Evolutionary conservation across 2,888 invertebrate species (phyloP).

Genomic region (Morinoia aosen): DNA sequence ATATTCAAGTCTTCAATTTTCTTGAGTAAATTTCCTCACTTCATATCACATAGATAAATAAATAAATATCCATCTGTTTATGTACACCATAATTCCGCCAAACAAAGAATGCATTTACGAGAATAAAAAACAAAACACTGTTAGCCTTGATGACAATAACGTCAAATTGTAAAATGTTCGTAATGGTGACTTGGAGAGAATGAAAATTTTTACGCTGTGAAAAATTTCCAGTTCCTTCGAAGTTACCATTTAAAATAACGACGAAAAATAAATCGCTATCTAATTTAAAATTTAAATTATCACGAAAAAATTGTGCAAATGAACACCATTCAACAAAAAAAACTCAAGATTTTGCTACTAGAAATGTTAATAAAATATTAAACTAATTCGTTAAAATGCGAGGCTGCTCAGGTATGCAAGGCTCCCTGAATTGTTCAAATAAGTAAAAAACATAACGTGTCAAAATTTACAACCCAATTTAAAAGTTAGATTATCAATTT

Average conservation of each 20-base stretch:
- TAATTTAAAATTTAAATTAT: background rate
- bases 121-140: background rate
- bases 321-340: background rate
- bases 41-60: background rate
- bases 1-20: background rate
- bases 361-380: too few species aligned
- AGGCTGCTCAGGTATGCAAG: too few species aligned
- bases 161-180: background rate
- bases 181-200: background rate
- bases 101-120: background rate
- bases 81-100: background rate
- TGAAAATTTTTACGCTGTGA: background rate
- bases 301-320: background rate
- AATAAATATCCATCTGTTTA: background rate
- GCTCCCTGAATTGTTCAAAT: too few species aligned
- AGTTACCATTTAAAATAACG: background rate
- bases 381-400: too few species aligned
- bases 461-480: too few species aligned
- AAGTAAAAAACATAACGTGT: too few species aligned
- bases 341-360: too few species aligned
- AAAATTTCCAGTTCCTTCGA: background rate
- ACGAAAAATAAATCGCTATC: background rate
- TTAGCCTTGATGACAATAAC: background rate
- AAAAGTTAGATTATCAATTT: too few species aligned
- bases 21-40: background rate